Evolutionary conservation across 1,140 invertebrate genomes (phyloP), one percentile per base, ranked within the genome.

Genomic region (Ladona fulva): DNA sequence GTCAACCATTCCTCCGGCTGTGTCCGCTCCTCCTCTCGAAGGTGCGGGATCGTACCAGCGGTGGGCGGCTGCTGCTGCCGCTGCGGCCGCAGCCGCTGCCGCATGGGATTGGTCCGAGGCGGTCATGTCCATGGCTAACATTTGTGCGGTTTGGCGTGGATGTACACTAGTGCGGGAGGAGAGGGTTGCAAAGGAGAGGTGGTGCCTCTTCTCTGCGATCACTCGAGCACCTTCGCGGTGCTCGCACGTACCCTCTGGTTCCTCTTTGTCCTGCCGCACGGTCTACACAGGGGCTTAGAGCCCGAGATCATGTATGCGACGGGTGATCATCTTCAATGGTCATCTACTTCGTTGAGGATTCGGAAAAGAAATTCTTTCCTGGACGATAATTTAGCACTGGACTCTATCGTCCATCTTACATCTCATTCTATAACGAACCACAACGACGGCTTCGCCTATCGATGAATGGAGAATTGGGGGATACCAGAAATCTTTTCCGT

Each of bases 51-150:
- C 52, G 52, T 66, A 66, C 52, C 52, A 66, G 52, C 52, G 52
- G 12, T 66, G 52, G 52, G 52, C 52, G 1, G 52, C 52, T 22
- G 52, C 52, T 16, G 52, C 52, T 16, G 52, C 52, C 1, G 52
- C 52, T 22, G 52, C 52, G 14, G 52, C 52, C 52, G 52, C 52
- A 5, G 52, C 52, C 14, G 52, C 52, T 22, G 52, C 52, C 1
- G 52, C 52, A 12, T 66, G 52, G n/a, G 52, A 66, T 66, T 66
- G 52, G n/a, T 66, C 52, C 52, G 52, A 66, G 52, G 52, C 52
- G 52, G 52, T 66, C 52, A 66, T 66, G 52, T 66, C 52, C 52
- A 66, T 66, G 52, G 52, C 52, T 66, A 66, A 66, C 52, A 66
- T 66, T 66, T 66, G 52, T 6, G 52, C 52, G 52, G 52, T 66